phyloP scores from a whole-genome alignment of 2,888 invertebrate species.

The Caenorhabditis sp. region DNA sequence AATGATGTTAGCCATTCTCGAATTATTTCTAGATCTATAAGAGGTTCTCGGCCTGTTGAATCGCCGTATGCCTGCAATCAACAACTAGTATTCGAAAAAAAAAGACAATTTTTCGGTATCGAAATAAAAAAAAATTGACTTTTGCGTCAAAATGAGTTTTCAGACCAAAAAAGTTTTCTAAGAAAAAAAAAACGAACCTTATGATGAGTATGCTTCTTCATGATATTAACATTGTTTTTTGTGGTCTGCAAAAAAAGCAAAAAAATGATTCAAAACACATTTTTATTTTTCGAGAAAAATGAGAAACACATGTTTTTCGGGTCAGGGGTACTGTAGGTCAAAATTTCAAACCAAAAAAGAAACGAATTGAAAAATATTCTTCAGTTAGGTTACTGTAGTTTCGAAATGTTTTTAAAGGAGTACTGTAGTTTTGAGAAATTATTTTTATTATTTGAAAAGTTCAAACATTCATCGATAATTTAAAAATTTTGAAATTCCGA shows the following conservation, averaged over 20 bases:
- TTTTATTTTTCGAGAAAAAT: background rate
- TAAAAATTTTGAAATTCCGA: too few species aligned
- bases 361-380: background rate
- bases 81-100: background rate
- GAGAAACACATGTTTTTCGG: background rate
- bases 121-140: too few species aligned
- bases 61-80: slow-evolving; percentile 26
- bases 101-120: background rate
- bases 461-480: too few species aligned
- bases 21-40: slow-evolving; percentile 32
- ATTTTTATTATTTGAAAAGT: too few species aligned
- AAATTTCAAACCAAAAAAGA: background rate
- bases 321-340: background rate
- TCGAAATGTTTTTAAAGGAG: too few species aligned
- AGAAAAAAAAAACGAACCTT: background rate
- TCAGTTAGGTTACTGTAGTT: too few species aligned
- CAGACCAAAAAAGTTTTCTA: background rate
- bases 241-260: background rate
- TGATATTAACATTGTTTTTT: background rate
- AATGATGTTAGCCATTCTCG: slow-evolving; percentile 33
- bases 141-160: too few species aligned
- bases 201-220: background rate
- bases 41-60: slow-evolving; percentile 31
- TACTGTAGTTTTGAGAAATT: too few species aligned
- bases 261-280: background rate